phyloP scores from a whole-genome alignment of 2,888 invertebrate species.

The Macrophya annulata region DNA sequence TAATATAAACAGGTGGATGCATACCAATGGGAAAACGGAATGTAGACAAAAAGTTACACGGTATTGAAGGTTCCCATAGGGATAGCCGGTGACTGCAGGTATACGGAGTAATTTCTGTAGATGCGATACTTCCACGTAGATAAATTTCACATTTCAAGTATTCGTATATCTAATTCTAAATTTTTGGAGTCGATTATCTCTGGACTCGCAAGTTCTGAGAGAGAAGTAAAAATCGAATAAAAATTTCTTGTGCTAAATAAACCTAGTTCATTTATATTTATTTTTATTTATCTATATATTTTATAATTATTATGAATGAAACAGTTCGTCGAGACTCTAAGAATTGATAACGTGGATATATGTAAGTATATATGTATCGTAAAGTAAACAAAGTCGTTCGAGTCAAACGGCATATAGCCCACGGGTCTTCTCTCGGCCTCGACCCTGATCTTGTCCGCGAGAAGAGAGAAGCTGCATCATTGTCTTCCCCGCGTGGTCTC shows the following conservation, averaged over 20 bases:
- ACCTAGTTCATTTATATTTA: no score
- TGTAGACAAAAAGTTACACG: conserved; percentile 6
- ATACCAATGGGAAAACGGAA: conserved; percentile 15
- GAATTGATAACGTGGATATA: not conserved
- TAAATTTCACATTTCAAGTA: no score
- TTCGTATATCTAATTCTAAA: no score
- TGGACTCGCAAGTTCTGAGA: no score
- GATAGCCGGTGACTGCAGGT: not conserved
- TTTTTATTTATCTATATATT: no score
- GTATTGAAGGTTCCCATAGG: not conserved
- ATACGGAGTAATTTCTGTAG: not conserved
- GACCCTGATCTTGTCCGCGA: conserved; percentile 38
- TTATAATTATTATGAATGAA: no score
- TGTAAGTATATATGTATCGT: not conserved
- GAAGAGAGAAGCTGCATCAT: not conserved
- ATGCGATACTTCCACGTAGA: not conserved
- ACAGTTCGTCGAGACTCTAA: no score
- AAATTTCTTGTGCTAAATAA: no score
- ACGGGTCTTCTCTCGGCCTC: not conserved
- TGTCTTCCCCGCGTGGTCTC: not conserved
- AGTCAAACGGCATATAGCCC: not conserved
- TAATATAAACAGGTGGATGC: not conserved
- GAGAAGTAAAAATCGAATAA: no score
- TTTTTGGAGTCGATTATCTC: no score
- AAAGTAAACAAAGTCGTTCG: not conserved